Evolutionary conservation across 2,113 vertebrate species (phyloP), one percentile per base, ranked within the genome.

Genomic region (Suncus etruscus): DNA sequence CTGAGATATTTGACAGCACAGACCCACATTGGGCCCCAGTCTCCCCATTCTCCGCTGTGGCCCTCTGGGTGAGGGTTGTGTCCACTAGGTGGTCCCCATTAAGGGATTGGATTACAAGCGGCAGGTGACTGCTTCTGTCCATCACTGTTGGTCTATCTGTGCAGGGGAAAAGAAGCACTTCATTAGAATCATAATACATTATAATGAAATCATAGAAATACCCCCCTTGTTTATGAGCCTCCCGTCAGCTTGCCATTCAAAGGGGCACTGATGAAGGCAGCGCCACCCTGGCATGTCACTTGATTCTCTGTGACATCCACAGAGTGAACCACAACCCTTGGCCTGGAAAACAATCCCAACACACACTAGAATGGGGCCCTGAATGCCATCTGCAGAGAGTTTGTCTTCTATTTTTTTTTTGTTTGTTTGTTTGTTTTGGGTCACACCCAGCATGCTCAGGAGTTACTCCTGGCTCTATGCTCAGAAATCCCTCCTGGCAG

Each of bases 361-460:
- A n/a, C 32, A n/a, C 84, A 12, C 94, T 97, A 97, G 97, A 97
- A 94, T 89, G 76, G 92, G 70, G 94, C 97, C 97, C 97, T 92
- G 89, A 94, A 93, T 48, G 96, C 92, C 97, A 97, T 97, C 97
- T 98, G 97, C 88, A 84, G n/a, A 68, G 86, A 95, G 88, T 90
- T 86, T 61, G 75, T 97, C 91, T n/a, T n/a, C n/a, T n/a, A n/a
- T n/a, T n/a, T n/a, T n/a, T n/a, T n/a, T n/a, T n/a, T n/a, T n/a
- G n/a, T n/a, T n/a, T n/a, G n/a, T n/a, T n/a, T n/a, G n/a, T n/a
- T n/a, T n/a, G n/a, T n/a, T n/a, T n/a, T n/a, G n/a, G n/a, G n/a
- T n/a, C n/a, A n/a, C n/a, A n/a, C n/a, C n/a, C n/a, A n/a, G n/a
- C n/a, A n/a, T n/a, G n/a, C n/a, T n/a, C n/a, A n/a, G n/a, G n/a